These are phyloP conservation scores for Osmerus eperlanus DNA, from an alignment of 2,113 vertebrate genomes.

Conservation along the genomic window DNA sequence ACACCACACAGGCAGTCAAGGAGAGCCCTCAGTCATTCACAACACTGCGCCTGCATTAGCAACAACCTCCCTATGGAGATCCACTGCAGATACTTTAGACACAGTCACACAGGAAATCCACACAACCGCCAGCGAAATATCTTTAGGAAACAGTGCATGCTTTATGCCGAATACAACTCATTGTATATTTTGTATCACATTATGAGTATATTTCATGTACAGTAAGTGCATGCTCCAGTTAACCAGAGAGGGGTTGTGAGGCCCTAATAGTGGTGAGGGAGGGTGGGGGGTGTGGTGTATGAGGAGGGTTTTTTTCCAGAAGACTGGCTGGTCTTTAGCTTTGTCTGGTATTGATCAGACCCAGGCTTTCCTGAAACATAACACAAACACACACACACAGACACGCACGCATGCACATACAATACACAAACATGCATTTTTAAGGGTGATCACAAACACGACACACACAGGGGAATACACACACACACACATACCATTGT, in stretches of 20 bases:
- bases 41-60: background rate
- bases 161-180: too few relatives aligned
- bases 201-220: background rate
- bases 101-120: background rate
- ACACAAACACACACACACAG: constrained; percentile 36
- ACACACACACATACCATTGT: background rate
- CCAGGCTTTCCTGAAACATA: constrained; percentile 51
- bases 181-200: background rate
- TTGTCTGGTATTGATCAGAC: constrained; percentile 62
- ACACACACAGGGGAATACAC: constrained; percentile 31
- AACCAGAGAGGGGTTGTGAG: too few relatives aligned
- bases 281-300: too few relatives aligned
- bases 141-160: too few relatives aligned
- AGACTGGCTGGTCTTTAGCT: constrained; percentile 25
- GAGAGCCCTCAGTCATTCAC: background rate
- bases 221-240: background rate
- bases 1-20: background rate
- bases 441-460: too few relatives aligned
- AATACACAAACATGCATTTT: background rate
- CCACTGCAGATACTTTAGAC: background rate
- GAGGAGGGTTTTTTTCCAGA: background rate
- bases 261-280: too few relatives aligned
- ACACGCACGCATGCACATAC: constrained; percentile 1
- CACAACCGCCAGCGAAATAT: too few relatives aligned
- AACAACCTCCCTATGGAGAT: background rate